phyloP scores from a whole-genome alignment of 2,888 invertebrate genomes.

The Leptura quadrifasciata region DNA sequence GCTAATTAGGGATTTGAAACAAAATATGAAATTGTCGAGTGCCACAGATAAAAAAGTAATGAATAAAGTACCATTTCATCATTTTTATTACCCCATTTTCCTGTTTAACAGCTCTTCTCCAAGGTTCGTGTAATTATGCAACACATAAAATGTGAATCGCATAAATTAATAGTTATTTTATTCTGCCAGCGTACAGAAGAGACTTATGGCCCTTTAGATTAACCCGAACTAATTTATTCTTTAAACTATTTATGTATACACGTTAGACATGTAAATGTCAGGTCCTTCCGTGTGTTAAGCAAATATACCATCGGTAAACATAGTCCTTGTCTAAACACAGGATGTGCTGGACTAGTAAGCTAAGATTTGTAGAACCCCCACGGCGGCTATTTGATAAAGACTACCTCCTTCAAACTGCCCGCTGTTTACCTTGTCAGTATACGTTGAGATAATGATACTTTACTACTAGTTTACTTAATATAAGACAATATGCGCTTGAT shows the following conservation, averaged over 20 bases:
- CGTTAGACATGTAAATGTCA: slow-evolving; percentile 63
- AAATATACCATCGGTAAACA: slow-evolving; percentile 70
- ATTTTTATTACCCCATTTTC: slow-evolving; percentile 46
- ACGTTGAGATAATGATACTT: slow-evolving; percentile 8
- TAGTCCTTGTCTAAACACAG: slow-evolving; percentile 68
- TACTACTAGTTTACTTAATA: slow-evolving; percentile 2
- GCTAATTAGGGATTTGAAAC: slow-evolving; percentile 31
- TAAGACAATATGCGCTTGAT: slow-evolving; percentile 1
- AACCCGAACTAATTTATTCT: slow-evolving; percentile 67
- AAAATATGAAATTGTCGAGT: slow-evolving; percentile 37
- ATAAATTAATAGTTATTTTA: slow-evolving; percentile 68
- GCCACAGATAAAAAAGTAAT: slow-evolving; percentile 50
- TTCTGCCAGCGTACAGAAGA: slow-evolving; percentile 58
- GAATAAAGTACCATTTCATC: slow-evolving; percentile 61
- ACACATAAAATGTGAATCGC: slow-evolving; percentile 64
- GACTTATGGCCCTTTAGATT: slow-evolving; percentile 65
- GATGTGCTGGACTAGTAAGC: slow-evolving; percentile 60
- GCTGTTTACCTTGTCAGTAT: slow-evolving; percentile 33
- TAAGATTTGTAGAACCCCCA: slow-evolving; percentile 65
- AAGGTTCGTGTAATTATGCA: slow-evolving; percentile 65
- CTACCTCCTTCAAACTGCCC: slow-evolving; percentile 31
- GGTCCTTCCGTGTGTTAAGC: slow-evolving; percentile 66
- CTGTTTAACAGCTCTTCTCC: slow-evolving; percentile 50
- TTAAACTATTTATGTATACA: slow-evolving; percentile 57
- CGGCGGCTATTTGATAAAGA: slow-evolving; percentile 46